Percentiles rank a stretch among this genome's conserved stretches.
Evolutionary conservation across 2,888 invertebrate genomes (phyloP).

Genomic region (Aspidiotus destructor): DNA sequence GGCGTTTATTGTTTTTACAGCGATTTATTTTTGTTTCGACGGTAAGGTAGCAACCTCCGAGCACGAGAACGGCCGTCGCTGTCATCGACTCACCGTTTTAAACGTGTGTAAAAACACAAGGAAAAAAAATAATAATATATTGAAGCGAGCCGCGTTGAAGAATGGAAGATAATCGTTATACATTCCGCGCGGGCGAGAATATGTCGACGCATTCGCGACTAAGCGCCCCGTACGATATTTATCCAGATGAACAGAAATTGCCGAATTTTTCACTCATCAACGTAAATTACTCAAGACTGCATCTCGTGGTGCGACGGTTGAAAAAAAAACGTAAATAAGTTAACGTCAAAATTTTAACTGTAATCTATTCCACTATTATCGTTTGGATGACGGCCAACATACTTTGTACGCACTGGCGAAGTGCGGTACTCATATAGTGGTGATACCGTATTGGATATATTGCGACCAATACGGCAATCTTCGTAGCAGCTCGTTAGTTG

Average conservation of each 20-base stretch:
- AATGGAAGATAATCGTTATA: background rate
- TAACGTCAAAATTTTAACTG: constrained; percentile 26
- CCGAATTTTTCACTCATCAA: constrained; percentile 11
- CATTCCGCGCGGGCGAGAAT: no score
- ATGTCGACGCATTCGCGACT: no score
- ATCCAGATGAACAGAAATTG: background rate
- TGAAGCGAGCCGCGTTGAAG: background rate
- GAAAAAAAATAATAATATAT: no score
- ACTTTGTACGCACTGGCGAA: constrained; percentile 18
- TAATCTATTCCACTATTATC: constrained; percentile 29
- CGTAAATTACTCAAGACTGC: constrained; percentile 9
- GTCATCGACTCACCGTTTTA: no score
- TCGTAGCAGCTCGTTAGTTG: background rate
- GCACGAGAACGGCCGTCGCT: no score
- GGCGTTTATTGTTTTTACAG: background rate
- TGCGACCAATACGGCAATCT: background rate
- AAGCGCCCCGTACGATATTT: background rate
- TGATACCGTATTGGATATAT: background rate
- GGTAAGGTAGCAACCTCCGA: background rate
- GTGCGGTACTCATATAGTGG: background rate
- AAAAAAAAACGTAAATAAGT: constrained; percentile 14
- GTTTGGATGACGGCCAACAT: constrained; percentile 22
- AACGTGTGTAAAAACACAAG: no score
- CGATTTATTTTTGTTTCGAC: constrained; percentile 4
- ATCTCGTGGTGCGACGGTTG: background rate